Base-by-base conservation (phyloP, 2,113 vertebrate genomes). In the Bubo blakistoni region DNA sequence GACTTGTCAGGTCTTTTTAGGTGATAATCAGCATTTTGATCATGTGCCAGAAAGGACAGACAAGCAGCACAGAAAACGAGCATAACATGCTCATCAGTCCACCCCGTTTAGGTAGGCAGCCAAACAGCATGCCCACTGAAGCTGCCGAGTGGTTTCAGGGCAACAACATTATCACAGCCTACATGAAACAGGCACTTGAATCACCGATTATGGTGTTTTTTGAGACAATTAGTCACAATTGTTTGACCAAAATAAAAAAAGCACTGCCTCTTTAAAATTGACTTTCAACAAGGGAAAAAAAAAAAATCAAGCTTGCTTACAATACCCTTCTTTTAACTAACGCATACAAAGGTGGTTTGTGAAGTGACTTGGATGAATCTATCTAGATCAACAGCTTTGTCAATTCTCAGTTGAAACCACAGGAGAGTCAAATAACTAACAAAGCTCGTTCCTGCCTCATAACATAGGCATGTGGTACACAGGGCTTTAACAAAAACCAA, bases 81-180 rank as follows among this genome's bases (percentile, higher is more conserved):
- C 22, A 14, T 47, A 85, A 72, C 80, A 87, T n/a, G 67, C 77
- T 92, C 88, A 72, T 85, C 86, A 65, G 88, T 44, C 59, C 80
- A 81, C 52, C 73, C 65, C 32, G 73, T 32, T 96, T 90, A 76
- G 81, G 86, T 81, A 92, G 73, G 73, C 91, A 94, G 96, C 91
- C 94, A 97, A 96, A 65, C 46, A 71, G 34, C 1, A 0, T 89
- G 83, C 82, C 95, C 92, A 85, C 34, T 88, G 80, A 88, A 89
- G 65, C 71, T 82, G 76, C 71, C 4, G 18, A 93, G 77, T 27
- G 49, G 27, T 89, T 88, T 90, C 83, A 76, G 70, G 54, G 78
- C 5, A 5, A 69, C 59, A 88, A 58, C 40, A 59, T 79, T 71
- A 91, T 61, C 81, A 84, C 57, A 95, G 76, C 52, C 42, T 74